Evolutionary conservation across 2,113 vertebrate genomes (phyloP), one percentile per base, ranked within the genome.

Genomic region (Glaucidium brasilianum): DNA sequence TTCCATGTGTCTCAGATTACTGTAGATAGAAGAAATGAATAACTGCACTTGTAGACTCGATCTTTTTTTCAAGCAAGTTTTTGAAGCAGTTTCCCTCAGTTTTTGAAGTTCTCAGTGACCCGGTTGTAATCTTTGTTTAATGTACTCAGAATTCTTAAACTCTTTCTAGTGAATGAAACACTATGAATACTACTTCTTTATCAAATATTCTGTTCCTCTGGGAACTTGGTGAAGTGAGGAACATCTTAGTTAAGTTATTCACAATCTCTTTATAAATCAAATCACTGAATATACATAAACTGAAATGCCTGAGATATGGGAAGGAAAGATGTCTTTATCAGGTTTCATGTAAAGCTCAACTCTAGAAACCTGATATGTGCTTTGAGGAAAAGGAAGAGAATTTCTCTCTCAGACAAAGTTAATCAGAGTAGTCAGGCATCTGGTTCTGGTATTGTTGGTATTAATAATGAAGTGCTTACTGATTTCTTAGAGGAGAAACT

Each of bases 111-210:
- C 59, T 92, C 60, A 78, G 27, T 88, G 52, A 49, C 75, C n/a
- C 94, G 91, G 35, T 60, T 94, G 80, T 94, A 94, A 91, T 94
- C 68, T 91, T 91, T 94, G 72, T 95, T 96, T 96, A 93, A 92
- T 95, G 75, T 86, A 35, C 75, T 96, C 58, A 77, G 76, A 96
- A 90, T 43, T 93, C 87, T 83, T 94, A 62, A 90, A 78, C 43
- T 86, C 86, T 75, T 96, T 87, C 52, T 85, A 78, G 66, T 94
- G 86, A 94, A 86, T 72, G 85, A 94, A 91, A 83, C 14, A 41
- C 87, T 85, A 53, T 77, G 93, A 87, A 58, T 94, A 80, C 90
- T 88, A 84, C 89, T 95, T 94, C 87, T 78, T 96, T 94, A 69
- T 96, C 77, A 96, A 91, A 93, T 85, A 94, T 89, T 92, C 89